Evolutionary conservation across 2,797 vertebrate genomes (phyloP).

Genomic region (Paguma larvata): DNA sequence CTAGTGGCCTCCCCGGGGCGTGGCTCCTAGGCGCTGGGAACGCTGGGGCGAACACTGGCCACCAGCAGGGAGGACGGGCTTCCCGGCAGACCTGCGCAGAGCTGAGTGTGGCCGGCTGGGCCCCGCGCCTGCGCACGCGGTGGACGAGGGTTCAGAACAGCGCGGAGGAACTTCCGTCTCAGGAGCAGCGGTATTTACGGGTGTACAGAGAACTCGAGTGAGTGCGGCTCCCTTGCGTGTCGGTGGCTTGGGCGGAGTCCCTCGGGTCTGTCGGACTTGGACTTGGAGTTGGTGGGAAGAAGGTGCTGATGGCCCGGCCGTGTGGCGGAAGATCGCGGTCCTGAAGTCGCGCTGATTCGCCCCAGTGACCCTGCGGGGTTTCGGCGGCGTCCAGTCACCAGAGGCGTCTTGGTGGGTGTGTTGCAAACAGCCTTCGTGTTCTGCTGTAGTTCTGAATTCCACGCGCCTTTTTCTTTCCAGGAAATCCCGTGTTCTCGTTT

Average conservation of each 20-base stretch:
- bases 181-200: too few species aligned
- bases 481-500: not conserved
- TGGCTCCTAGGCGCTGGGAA: not conserved
- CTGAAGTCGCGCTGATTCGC: too few species aligned
- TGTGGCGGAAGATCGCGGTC: not conserved
- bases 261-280: not conserved
- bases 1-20: not conserved
- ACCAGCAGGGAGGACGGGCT: not conserved
- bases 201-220: too few species aligned
- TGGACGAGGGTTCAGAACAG: not conserved
- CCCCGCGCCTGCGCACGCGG: not conserved
- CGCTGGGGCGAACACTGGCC: not conserved
- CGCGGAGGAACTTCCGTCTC: too few species aligned
- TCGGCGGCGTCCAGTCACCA: too few species aligned
- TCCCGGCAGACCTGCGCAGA: not conserved
- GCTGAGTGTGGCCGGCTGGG: not conserved
- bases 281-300: too few species aligned
- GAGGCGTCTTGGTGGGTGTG: not conserved
- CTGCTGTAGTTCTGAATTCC: not conserved
- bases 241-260: not conserved
- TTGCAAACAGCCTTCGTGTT: not conserved
- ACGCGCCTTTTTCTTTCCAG: not conserved
- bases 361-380: not conserved
- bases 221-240: not conserved
- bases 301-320: too few species aligned